Evolutionary conservation across 1,140 invertebrate species (phyloP).

Genomic region (Drosophila simulans): DNA sequence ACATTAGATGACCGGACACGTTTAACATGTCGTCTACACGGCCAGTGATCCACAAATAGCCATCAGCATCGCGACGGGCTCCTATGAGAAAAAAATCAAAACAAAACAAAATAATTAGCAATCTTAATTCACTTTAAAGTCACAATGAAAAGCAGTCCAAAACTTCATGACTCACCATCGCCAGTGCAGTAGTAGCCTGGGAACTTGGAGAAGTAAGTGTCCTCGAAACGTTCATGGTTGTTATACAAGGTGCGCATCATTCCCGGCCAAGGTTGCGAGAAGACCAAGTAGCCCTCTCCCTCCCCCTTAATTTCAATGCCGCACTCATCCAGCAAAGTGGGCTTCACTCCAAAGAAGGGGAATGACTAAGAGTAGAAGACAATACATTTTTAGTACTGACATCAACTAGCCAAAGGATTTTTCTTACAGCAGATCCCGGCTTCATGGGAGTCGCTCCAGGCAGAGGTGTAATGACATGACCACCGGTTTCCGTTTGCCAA

Average conservation of each 20-base stretch:
- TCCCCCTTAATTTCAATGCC: slow-evolving; percentile 94
- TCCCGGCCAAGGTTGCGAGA: slow-evolving; percentile 97
- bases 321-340: slow-evolving; percentile 94
- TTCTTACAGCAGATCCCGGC: slow-evolving; percentile 96
- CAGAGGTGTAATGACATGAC: slow-evolving; percentile 96
- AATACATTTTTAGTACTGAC: neutral
- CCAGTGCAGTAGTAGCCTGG: slow-evolving; percentile 98
- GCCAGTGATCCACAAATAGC: slow-evolving; percentile 98
- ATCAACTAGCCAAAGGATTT: slow-evolving; percentile 20
- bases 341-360: slow-evolving; percentile 98
- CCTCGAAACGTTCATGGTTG: slow-evolving; percentile 96
- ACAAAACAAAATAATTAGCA: neutral
- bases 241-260: slow-evolving; percentile 97
- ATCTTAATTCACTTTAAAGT: neutral
- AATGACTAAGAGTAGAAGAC: slow-evolving; percentile 89
- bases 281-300: slow-evolving; percentile 97
- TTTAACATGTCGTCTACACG: slow-evolving; percentile 99
- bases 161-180: slow-evolving; percentile 90
- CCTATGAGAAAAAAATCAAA: slow-evolving; percentile 68
- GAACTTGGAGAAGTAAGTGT: slow-evolving; percentile 98
- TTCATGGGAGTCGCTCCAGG: slow-evolving; percentile 98
- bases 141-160: neutral
- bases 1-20: slow-evolving; percentile 98
- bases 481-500: slow-evolving; percentile 99
- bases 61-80: slow-evolving; percentile 95